A percentile compares a stretch with the other conserved stretches of the same genome.
These are phyloP conservation scores for Daphoenositta chrysoptera DNA, from an alignment of 2,113 vertebrate genomes.

Conservation along the genomic window DNA sequence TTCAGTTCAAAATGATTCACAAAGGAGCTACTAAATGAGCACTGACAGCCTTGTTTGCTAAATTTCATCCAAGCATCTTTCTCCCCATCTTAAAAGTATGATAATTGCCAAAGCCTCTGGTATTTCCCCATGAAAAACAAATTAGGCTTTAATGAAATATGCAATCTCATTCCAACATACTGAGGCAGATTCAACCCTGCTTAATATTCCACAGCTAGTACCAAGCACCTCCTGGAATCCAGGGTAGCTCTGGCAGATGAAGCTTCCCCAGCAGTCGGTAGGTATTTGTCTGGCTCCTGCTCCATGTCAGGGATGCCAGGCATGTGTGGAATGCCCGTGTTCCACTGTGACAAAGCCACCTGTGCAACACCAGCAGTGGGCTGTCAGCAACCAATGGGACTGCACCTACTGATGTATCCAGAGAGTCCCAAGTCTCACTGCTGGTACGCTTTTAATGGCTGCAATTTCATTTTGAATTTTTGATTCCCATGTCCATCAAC, in stretches of 20 bases:
- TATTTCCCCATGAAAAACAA: constrained; percentile 39
- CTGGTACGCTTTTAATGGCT: not conserved
- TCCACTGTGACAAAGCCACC: not conserved
- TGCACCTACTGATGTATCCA: not conserved
- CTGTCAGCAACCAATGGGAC: not conserved
- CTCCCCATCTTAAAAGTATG: not conserved
- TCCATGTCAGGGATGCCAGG: not conserved
- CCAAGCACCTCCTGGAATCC: not conserved
- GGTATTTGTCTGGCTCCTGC: not conserved
- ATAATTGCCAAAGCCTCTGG: not conserved
- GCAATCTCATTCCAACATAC: constrained; percentile 4
- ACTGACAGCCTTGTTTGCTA: constrained; percentile 9
- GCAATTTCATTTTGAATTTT: not conserved
- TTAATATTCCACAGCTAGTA: constrained; percentile 33
- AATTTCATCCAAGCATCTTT: constrained; percentile 36
- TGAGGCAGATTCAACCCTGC: not conserved
- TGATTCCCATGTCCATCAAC: not conserved
- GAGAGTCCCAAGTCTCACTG: not conserved
- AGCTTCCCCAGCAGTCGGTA: not conserved
- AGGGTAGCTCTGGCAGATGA: not conserved
- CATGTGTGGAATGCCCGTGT: rapidly evolving
- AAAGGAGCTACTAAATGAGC: not conserved
- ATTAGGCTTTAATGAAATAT: constrained; percentile 25
- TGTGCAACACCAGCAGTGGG: not conserved
- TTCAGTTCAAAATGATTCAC: not conserved